Base-by-base conservation (phyloP, 1,140 invertebrate genomes). In the Atopsyche davidsoni region DNA sequence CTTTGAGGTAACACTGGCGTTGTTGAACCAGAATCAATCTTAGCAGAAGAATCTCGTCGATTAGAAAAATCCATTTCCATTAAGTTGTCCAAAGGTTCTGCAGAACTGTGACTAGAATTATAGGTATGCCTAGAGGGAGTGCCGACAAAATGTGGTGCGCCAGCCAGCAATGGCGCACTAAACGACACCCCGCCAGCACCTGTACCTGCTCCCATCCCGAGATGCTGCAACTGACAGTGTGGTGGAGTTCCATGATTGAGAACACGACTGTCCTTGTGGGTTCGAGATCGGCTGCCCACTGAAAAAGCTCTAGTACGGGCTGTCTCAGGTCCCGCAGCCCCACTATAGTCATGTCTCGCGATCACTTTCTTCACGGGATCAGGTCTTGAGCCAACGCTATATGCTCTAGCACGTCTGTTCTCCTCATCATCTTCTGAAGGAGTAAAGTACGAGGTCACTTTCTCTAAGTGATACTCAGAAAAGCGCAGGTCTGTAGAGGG, bases 381-480 rank as follows among this genome's bases (percentile, higher is more conserved):
- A n/a, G 83, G 79, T 53, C 81, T 79, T 19, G 87, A 91, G 4
- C 91, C 92, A 36, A 94, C 85, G 19, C 89, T 92, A 65, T 93
- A 93, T 2, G 90, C 86, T 58, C 91, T 77, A 31, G 77, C 74
- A 18, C 83, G 85, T 46, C 86, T 74, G 59, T 75, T 70, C 44
- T 64, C 63, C 46, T 76, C 67, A 52, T 75, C 75, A 14, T 82
- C 80, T 17, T 83, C 81, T 1, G 74, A 70, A 0, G 76, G 75
- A 3, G 77, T 65, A 11, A 85, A 70, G 52, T 78, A 83, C 6
- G 80, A 78, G 10, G 71, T 70, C 1, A 83, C 81, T 64, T 84
- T 83, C 38, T 86, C 82, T 16, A 85, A 61, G 25, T 77, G 77
- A 66, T 79, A 84, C 52, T 84, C 81, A 1, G 74, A 80, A 0